phyloP scores from a whole-genome alignment of 2,113 vertebrate genomes.

The Centropus bengalensis region DNA sequence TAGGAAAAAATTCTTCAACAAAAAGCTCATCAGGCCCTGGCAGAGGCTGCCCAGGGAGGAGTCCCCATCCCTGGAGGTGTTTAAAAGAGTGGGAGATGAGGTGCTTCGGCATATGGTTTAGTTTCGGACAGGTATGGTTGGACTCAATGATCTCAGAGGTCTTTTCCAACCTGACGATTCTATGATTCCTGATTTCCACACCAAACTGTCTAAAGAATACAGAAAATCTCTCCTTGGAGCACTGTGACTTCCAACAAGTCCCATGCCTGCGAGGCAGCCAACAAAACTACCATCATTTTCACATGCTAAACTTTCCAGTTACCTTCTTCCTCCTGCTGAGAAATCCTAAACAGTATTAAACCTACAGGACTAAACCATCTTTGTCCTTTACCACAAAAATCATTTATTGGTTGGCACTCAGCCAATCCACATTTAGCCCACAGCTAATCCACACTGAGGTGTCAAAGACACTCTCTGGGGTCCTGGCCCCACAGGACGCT shows the following conservation, averaged over 20 bases:
- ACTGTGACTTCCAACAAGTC: slow-evolving; percentile 44
- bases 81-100: too few relatives aligned
- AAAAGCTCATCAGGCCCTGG: too few relatives aligned
- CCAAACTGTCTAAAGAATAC: neutral
- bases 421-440: neutral
- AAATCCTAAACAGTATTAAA: slow-evolving; percentile 61
- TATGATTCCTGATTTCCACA: neutral
- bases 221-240: slow-evolving; percentile 11
- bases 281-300: slow-evolving; percentile 17
- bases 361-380: neutral
- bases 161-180: too few relatives aligned
- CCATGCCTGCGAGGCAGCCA: slow-evolving; percentile 29
- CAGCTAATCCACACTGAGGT: slow-evolving; percentile 58
- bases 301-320: slow-evolving; percentile 54
- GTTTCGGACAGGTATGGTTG: too few relatives aligned
- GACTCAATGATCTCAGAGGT: too few relatives aligned
- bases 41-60: too few relatives aligned
- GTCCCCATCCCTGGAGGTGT: too few relatives aligned
- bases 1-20: too few relatives aligned
- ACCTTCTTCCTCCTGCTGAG: slow-evolving; percentile 10
- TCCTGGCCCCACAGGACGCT: slow-evolving; percentile 18
- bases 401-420: slow-evolving; percentile 31
- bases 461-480: slow-evolving; percentile 20
- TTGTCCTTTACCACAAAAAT: slow-evolving; percentile 44
- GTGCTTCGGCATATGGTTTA: too few relatives aligned